Conservation (phyloP, 2,113 vertebrate species). For the Actenoides hombroni region DNA sequence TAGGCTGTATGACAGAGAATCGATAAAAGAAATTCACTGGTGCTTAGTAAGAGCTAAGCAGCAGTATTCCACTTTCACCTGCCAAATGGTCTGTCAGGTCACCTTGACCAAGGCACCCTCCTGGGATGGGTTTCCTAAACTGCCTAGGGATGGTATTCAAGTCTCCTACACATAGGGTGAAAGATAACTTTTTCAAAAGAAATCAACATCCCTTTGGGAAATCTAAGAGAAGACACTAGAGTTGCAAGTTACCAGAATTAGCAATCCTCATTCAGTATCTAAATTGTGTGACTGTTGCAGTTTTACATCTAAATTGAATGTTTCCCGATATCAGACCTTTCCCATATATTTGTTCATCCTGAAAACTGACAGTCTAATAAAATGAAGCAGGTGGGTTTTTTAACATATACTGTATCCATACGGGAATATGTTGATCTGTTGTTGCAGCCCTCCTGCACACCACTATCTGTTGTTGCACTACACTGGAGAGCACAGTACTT, state of each 20-base stretch:
- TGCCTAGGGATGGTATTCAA: neutral
- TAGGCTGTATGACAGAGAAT: conserved; percentile 23
- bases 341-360: neutral
- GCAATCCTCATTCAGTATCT: neutral
- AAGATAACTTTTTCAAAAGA: neutral
- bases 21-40: neutral
- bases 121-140: neutral
- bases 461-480: no score
- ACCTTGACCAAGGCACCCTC: neutral
- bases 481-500: no score
- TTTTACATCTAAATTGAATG: neutral
- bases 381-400: neutral
- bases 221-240: neutral
- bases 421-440: no score
- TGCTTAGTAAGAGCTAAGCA: conserved; percentile 39
- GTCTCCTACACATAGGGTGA: neutral
- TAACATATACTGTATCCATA: neutral
- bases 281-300: neutral
- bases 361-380: neutral
- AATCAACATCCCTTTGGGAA: neutral
- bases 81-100: neutral
- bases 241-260: neutral
- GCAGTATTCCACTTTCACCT: neutral
- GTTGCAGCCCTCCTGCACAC: no score
- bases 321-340: neutral